Conservation (phyloP, 2,113 vertebrate genomes). For the Anolis carolinensis region DNA sequence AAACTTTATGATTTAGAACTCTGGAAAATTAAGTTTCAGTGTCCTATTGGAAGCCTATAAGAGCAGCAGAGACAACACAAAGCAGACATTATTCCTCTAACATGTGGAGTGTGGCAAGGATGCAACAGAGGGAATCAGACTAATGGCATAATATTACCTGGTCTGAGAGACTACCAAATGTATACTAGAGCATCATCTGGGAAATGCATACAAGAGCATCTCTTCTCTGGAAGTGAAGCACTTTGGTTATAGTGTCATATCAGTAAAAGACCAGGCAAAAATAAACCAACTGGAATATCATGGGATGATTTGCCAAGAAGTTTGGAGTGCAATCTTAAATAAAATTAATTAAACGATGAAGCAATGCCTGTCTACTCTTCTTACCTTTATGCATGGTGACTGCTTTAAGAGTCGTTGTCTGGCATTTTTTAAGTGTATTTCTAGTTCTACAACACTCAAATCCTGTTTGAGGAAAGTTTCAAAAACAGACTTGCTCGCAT, state of each 20-base stretch:
- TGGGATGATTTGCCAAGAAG: not conserved
- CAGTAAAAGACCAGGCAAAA: not conserved
- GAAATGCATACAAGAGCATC: not conserved
- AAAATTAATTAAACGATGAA: not conserved
- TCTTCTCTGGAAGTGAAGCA: not conserved
- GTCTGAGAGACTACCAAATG: not conserved
- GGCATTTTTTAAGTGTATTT: not conserved
- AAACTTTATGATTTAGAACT: too few relatives aligned
- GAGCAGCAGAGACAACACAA: too few relatives aligned
- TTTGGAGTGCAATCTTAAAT: not conserved
- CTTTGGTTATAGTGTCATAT: not conserved
- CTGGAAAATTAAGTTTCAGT: too few relatives aligned
- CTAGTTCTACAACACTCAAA: not conserved
- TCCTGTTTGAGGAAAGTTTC: not conserved
- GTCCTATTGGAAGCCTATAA: too few relatives aligned
- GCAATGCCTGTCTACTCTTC: not conserved
- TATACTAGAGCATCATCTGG: not conserved
- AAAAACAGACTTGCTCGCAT: not conserved
- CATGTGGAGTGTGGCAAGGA: too few relatives aligned
- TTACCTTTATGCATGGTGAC: not conserved
- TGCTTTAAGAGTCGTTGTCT: slow-evolving; percentile 3
- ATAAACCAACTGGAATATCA: not conserved
- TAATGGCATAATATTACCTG: not conserved
- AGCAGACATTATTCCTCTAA: too few relatives aligned
- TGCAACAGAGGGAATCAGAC: too few relatives aligned